Conservation (phyloP, 2,797 vertebrate genomes). For the Sitta carolinensis region DNA sequence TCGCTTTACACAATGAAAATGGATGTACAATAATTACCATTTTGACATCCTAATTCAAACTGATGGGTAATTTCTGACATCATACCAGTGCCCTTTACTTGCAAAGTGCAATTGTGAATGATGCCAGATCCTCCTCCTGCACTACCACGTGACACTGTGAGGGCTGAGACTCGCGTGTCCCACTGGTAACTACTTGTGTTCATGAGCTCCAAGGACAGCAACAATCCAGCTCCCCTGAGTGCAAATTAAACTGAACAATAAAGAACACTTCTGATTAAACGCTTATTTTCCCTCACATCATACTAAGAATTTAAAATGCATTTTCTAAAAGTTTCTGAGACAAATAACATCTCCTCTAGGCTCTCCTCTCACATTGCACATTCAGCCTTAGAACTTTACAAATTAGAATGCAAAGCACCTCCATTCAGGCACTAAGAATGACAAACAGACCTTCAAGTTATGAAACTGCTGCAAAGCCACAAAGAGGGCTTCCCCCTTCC, state of each 20-base stretch:
- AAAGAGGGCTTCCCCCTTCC: not conserved
- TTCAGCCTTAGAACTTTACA: not conserved
- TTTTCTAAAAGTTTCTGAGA: not conserved
- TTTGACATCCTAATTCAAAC: not conserved
- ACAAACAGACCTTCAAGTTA: not conserved
- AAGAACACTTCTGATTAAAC: not conserved
- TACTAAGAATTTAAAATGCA: not conserved
- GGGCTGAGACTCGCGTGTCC: not conserved
- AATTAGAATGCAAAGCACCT: slow-evolving; percentile 22
- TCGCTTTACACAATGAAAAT: not conserved
- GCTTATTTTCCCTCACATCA: accelerated
- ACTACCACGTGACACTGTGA: accelerated
- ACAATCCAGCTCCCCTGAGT: accelerated
- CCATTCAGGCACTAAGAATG: not conserved
- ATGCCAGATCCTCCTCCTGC: not conserved
- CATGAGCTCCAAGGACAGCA: not conserved
- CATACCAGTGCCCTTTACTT: not conserved
- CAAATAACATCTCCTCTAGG: not conserved
- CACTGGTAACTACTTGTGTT: not conserved
- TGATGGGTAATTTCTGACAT: not conserved
- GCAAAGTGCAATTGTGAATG: not conserved
- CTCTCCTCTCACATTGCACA: not conserved
- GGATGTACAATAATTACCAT: not conserved
- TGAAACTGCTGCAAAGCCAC: slow-evolving; percentile 1
- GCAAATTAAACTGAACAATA: not conserved